These are phyloP conservation scores for Volucella inflata DNA, from an alignment of 2,888 invertebrate species.

Conservation along the genomic window DNA sequence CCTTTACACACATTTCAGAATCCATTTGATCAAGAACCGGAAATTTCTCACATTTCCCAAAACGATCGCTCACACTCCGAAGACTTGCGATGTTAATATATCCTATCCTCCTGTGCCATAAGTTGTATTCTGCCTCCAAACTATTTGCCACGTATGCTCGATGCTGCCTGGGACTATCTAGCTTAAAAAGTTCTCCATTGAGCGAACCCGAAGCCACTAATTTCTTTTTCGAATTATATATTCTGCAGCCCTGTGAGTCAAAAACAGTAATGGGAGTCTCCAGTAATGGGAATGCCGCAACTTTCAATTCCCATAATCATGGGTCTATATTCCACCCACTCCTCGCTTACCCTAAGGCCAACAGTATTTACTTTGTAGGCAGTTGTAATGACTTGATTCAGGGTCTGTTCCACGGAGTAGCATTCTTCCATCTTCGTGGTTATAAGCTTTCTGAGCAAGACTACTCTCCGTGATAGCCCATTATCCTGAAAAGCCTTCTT, in stretches of 20 bases:
- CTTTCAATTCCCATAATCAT: too few relatives aligned
- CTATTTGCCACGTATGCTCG: too few relatives aligned
- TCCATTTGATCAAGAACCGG: neutral
- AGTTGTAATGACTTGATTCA: too few relatives aligned
- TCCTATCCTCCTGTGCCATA: constrained; percentile 17
- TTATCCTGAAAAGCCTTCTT: too few relatives aligned
- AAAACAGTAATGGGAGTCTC: constrained; percentile 9
- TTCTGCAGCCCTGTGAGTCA: neutral
- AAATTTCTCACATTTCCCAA: neutral
- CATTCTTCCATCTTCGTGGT: too few relatives aligned
- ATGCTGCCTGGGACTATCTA: neutral
- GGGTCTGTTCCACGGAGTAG: too few relatives aligned
- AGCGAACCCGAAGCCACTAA: neutral
- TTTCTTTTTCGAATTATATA: too few relatives aligned
- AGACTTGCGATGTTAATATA: neutral
- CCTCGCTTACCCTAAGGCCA: too few relatives aligned
- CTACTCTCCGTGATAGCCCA: too few relatives aligned
- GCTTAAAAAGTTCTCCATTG: neutral
- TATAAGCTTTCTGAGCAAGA: too few relatives aligned
- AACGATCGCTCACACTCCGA: neutral
- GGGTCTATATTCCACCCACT: too few relatives aligned
- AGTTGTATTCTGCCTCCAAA: neutral
- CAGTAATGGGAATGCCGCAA: neutral
- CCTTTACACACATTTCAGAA: constrained; percentile 18
- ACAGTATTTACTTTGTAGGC: too few relatives aligned